These are phyloP conservation scores for Oryzias melastigma DNA, from an alignment of 2,113 vertebrate species.

Conservation along the genomic window DNA sequence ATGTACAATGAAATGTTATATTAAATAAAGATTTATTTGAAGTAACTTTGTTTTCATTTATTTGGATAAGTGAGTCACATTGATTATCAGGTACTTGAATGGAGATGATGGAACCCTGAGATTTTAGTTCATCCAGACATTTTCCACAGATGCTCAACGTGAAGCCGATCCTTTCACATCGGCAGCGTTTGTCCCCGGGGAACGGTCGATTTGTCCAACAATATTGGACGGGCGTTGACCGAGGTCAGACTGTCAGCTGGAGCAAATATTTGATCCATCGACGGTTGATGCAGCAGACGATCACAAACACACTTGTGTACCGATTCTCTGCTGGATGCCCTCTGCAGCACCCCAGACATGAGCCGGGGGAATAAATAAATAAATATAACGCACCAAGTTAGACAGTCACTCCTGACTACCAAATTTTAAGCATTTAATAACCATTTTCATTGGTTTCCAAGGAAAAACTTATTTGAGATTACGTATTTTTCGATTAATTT, in stretches of 20 bases:
- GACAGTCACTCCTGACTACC: neutral
- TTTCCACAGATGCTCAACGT: slow-evolving; percentile 29
- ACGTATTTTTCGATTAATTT: too few species aligned
- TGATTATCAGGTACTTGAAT: too few species aligned
- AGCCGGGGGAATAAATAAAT: neutral
- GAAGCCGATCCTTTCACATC: slow-evolving; percentile 36
- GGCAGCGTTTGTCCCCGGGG: slow-evolving; percentile 47
- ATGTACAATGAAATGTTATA: too few species aligned
- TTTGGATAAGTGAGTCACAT: too few species aligned
- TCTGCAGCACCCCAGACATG: neutral
- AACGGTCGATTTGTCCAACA: slow-evolving; percentile 37
- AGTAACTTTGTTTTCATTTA: too few species aligned
- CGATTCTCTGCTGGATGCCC: neutral
- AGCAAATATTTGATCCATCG: slow-evolving; percentile 12
- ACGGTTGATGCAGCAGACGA: slow-evolving; percentile 1
- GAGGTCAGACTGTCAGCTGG: slow-evolving; percentile 11
- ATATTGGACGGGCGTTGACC: slow-evolving; percentile 7
- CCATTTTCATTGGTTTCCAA: too few species aligned
- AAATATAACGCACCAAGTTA: slow-evolving; percentile 12
- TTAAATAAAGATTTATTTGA: too few species aligned
- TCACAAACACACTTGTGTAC: slow-evolving; percentile 6
- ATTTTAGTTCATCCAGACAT: slow-evolving; percentile 33
- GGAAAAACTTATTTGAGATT: too few species aligned
- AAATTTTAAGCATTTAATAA: too few species aligned
- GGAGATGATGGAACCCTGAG: too few species aligned